These are phyloP conservation scores for Sicus ferrugineus DNA, from an alignment of 2,888 invertebrate genomes.

Conservation along the genomic window DNA sequence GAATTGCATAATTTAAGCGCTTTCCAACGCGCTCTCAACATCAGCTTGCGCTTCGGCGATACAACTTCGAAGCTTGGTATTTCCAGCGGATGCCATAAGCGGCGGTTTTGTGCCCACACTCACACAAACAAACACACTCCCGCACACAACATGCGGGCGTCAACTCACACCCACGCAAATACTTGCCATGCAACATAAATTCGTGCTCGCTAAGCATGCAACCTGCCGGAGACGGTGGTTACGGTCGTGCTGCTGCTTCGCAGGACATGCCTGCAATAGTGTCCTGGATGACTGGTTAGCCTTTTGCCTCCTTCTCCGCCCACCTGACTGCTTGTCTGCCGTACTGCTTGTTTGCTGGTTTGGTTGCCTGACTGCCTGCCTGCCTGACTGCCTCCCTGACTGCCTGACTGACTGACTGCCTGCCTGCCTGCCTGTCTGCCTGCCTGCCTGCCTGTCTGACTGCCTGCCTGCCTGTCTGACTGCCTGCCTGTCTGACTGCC, in stretches of 20 bases:
- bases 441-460: constrained; percentile 13
- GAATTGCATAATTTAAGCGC: constrained; percentile 6
- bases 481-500: neutral
- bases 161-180: neutral
- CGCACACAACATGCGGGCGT: neutral
- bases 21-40: neutral
- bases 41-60: neutral
- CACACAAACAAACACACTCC: neutral
- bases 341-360: no score
- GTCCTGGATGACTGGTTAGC: neutral
- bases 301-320: neutral
- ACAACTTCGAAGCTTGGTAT: neutral
- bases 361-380: neutral
- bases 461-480: neutral
- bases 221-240: neutral
- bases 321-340: neutral
- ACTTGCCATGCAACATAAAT: constrained; percentile 27
- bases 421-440: neutral
- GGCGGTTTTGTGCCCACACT: neutral
- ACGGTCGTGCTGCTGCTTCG: neutral
- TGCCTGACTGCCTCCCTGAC: neutral
- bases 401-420: neutral
- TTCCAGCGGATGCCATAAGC: neutral
- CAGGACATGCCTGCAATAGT: neutral
- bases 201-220: constrained; percentile 27